Evolutionary conservation across 2,113 vertebrate genomes (phyloP).

Genomic region (Eolophus roseicapilla): DNA sequence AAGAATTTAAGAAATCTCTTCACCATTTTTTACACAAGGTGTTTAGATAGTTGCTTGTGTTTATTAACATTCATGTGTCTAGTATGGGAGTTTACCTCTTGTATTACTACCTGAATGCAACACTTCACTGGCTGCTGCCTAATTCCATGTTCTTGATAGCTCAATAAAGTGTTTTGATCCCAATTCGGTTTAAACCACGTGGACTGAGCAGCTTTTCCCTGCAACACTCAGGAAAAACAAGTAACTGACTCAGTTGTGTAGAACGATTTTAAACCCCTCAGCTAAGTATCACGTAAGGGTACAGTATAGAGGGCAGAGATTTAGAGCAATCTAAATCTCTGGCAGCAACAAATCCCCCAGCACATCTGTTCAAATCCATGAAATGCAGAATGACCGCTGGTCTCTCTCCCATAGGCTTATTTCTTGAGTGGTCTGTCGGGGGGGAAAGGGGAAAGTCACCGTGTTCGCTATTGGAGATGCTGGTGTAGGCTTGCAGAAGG

Average conservation of each 20-base stretch:
- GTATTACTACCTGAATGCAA: background rate
- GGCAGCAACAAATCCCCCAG: background rate
- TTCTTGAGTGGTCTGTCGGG: background rate
- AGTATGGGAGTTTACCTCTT: background rate
- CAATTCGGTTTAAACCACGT: background rate
- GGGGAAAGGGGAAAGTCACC: background rate
- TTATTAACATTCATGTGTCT: background rate
- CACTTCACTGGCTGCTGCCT: background rate
- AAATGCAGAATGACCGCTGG: background rate
- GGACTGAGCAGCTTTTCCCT: background rate
- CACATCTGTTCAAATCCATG: background rate
- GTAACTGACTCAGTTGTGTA: background rate
- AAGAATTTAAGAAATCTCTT: background rate
- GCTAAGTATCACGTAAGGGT: background rate
- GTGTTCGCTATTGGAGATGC: background rate
- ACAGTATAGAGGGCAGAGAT: background rate
- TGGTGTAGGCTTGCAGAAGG: background rate
- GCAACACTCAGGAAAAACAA: background rate
- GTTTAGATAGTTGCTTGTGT: background rate
- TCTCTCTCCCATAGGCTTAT: background rate
- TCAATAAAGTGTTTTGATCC: background rate
- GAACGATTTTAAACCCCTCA: background rate
- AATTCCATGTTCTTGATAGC: background rate
- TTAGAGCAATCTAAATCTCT: background rate
- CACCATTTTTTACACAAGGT: background rate